phyloP scores from a whole-genome alignment of 1,140 invertebrate species.

The Thaumetopoea pityocampa region DNA sequence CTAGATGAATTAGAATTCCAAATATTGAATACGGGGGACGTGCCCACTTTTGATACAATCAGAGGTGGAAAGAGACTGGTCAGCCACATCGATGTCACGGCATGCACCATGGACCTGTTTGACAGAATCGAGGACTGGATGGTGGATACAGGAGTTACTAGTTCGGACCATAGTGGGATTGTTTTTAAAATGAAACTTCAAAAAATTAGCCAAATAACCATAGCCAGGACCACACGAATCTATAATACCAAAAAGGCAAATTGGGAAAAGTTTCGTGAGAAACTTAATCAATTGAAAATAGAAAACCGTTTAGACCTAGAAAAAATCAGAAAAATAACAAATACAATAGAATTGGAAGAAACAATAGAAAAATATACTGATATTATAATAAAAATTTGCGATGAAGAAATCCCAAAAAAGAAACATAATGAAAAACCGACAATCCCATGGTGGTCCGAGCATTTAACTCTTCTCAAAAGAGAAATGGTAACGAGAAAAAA shows the following conservation, averaged over 20 bases:
- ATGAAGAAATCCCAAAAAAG: conserved; percentile 16
- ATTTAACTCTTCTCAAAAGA: neutral
- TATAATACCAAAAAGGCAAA: conserved; percentile 17
- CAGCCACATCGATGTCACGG: too few relatives aligned
- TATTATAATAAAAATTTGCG: conserved; percentile 4
- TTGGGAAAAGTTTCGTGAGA: conserved; percentile 11
- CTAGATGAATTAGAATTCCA: conserved; percentile 2
- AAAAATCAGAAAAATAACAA: too few relatives aligned
- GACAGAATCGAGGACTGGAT: neutral
- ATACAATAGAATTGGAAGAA: neutral
- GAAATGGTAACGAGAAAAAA: neutral
- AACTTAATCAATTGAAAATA: conserved; percentile 4
- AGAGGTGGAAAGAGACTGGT: neutral
- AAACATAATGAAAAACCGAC: conserved; percentile 3
- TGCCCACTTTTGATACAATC: neutral
- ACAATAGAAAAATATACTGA: conserved; percentile 3
- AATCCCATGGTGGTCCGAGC: too few relatives aligned
- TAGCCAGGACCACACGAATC: conserved; percentile 4
- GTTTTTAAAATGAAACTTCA: neutral
- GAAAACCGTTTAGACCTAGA: conserved; percentile 2
- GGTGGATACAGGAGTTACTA: too few relatives aligned
- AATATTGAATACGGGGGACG: conserved; percentile 1
- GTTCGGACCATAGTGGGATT: neutral
- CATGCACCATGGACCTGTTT: neutral
- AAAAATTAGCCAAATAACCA: neutral